Conservation (phyloP, 2,888 invertebrate species). For the Standfussiana lucernea region DNA sequence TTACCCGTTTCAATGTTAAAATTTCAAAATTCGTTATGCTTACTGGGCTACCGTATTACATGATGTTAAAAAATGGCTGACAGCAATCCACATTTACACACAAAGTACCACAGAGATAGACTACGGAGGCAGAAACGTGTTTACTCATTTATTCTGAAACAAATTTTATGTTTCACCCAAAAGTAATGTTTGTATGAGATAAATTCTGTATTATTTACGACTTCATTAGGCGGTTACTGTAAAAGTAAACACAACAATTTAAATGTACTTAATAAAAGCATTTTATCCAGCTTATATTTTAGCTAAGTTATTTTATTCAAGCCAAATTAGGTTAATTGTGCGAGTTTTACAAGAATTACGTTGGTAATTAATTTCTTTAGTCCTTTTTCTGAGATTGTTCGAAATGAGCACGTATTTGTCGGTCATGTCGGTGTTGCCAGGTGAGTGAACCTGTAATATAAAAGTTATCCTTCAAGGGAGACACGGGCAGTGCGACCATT, state of each 20-base stretch:
- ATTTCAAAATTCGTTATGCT: slow-evolving; percentile 22
- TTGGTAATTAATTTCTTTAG: slow-evolving; percentile 48
- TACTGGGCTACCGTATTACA: slow-evolving; percentile 3
- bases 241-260: slow-evolving; percentile 17
- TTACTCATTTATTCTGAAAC: slow-evolving; percentile 43
- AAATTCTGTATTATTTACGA: slow-evolving; percentile 38
- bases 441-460: slow-evolving; percentile 68
- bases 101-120: slow-evolving; percentile 48
- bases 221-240: slow-evolving; percentile 32
- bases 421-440: slow-evolving; percentile 30
- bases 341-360: slow-evolving; percentile 39
- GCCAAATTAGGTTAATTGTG: slow-evolving; percentile 38
- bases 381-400: slow-evolving; percentile 39
- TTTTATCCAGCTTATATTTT: slow-evolving; percentile 24
- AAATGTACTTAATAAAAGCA: slow-evolving; percentile 16
- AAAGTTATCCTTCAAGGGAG: slow-evolving; percentile 64
- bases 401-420: slow-evolving; percentile 30
- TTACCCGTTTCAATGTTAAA: neutral
- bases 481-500: slow-evolving; percentile 57
- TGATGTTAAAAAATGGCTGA: slow-evolving; percentile 54
- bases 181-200: slow-evolving; percentile 34
- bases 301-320: slow-evolving; percentile 22
- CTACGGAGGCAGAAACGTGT: slow-evolving; percentile 22
- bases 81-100: slow-evolving; percentile 49
- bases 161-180: slow-evolving; percentile 30